Evolutionary conservation across 1,140 invertebrate genomes (phyloP).

Genomic region (Hydropsyche tenuis): DNA sequence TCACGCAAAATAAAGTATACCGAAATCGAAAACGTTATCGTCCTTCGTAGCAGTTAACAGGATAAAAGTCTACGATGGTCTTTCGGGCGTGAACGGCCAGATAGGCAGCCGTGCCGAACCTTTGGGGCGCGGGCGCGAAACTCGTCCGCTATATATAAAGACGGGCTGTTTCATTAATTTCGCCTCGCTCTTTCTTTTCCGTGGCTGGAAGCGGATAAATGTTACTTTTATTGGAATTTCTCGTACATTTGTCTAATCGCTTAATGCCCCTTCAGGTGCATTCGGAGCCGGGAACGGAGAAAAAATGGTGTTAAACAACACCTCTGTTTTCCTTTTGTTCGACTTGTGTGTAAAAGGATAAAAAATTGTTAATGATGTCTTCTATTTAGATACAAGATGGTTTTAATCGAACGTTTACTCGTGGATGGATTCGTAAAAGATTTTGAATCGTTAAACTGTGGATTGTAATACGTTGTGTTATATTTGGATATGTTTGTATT

Average conservation of each 20-base stretch:
- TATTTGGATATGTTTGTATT: too few species aligned
- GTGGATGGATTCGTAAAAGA: too few species aligned
- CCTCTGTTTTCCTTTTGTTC: background rate
- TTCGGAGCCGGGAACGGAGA: background rate
- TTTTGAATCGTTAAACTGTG: too few species aligned
- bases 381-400: too few species aligned
- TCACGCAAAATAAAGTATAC: too few species aligned
- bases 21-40: too few species aligned
- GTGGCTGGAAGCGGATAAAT: slow-evolving; percentile 28
- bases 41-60: too few species aligned
- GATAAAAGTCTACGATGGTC: slow-evolving; percentile 11
- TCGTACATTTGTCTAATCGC: slow-evolving; percentile 42
- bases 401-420: too few species aligned
- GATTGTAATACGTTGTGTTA: too few species aligned
- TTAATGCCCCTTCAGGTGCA: slow-evolving; percentile 39
- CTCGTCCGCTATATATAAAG: slow-evolving; percentile 22
- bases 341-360: background rate
- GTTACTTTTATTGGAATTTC: slow-evolving; percentile 39
- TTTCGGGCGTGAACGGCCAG: slow-evolving; percentile 18
- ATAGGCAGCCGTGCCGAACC: slow-evolving; percentile 3
- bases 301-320: background rate
- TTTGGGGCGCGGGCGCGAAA: background rate
- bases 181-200: background rate
- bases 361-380: too few species aligned
- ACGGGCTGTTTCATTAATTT: slow-evolving; percentile 38